These are phyloP conservation scores for Andrena dorsata DNA, from an alignment of 2,888 invertebrate genomes.

Conservation along the genomic window DNA sequence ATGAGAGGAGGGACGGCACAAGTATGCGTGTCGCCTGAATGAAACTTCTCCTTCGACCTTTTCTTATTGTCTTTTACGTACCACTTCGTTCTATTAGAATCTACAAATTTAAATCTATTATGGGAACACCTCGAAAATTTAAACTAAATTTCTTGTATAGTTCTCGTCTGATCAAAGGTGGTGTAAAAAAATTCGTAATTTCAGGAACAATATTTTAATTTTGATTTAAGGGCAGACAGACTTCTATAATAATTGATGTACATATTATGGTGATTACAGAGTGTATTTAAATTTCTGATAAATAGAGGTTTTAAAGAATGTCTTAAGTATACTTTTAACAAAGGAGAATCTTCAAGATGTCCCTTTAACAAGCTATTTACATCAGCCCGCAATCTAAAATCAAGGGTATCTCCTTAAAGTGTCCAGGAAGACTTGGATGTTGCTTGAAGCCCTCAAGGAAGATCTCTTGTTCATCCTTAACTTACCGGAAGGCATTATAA, in stretches of 20 bases:
- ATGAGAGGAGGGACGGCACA: conserved; percentile 19
- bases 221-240: not conserved
- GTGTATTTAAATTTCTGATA: conserved; percentile 38
- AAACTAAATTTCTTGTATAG: no score
- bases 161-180: no score
- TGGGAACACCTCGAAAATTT: no score
- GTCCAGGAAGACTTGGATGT: conserved; percentile 38
- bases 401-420: conserved; percentile 24
- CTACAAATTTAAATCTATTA: no score
- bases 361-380: conserved; percentile 53
- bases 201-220: conserved; percentile 3
- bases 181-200: not conserved
- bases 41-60: not conserved
- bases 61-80: not conserved
- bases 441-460: conserved; percentile 16
- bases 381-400: conserved; percentile 36
- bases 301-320: conserved; percentile 30
- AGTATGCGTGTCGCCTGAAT: conserved; percentile 8
- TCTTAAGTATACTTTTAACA: conserved; percentile 9
- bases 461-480: conserved; percentile 12
- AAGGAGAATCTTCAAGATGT: conserved; percentile 20
- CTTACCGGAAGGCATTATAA: conserved; percentile 26
- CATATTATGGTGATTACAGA: conserved; percentile 30
- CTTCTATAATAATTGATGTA: conserved; percentile 1
- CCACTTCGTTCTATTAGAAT: not conserved